Evolutionary conservation across 2,113 vertebrate species (phyloP).

Genomic region (Ciconia stormi): DNA sequence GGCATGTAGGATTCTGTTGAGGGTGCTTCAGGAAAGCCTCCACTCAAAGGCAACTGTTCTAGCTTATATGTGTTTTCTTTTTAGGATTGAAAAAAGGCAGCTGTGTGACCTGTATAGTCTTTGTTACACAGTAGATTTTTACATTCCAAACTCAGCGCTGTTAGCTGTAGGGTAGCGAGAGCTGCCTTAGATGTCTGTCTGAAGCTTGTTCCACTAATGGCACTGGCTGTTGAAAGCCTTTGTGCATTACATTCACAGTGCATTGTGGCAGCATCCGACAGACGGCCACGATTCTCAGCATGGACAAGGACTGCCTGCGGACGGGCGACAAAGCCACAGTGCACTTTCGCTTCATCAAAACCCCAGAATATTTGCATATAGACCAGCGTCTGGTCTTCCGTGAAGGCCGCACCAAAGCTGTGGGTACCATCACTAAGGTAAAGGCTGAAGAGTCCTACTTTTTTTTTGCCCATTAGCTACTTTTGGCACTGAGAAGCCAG

Average conservation of each 20-base stretch:
- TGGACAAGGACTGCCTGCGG: conserved; percentile 95
- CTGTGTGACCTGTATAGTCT: fast-evolving
- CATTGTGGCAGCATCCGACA: conserved; percentile 98
- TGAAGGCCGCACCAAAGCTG: conserved; percentile 97
- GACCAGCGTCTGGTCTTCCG: conserved; percentile 97
- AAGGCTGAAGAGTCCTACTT: background rate
- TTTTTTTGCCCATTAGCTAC: background rate
- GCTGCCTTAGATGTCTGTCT: background rate
- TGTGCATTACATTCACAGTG: conserved; percentile 71
- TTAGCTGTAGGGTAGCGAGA: background rate
- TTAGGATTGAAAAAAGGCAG: background rate
- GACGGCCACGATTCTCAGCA: conserved; percentile 95
- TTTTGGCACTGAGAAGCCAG: background rate
- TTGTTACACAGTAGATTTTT: background rate
- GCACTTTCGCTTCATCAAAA: conserved; percentile 99
- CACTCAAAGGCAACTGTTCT: background rate
- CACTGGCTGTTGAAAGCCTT: background rate
- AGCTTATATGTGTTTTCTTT: background rate
- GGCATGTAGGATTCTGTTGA: background rate
- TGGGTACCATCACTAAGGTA: conserved; percentile 98
- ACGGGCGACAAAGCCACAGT: conserved; percentile 97
- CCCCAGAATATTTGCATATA: conserved; percentile 93
- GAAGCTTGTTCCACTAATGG: background rate
- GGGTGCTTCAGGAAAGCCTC: background rate
- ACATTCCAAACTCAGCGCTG: background rate